Conservation (phyloP, 2,113 vertebrate species). For the Cryptomyrus ogoouensis region DNA sequence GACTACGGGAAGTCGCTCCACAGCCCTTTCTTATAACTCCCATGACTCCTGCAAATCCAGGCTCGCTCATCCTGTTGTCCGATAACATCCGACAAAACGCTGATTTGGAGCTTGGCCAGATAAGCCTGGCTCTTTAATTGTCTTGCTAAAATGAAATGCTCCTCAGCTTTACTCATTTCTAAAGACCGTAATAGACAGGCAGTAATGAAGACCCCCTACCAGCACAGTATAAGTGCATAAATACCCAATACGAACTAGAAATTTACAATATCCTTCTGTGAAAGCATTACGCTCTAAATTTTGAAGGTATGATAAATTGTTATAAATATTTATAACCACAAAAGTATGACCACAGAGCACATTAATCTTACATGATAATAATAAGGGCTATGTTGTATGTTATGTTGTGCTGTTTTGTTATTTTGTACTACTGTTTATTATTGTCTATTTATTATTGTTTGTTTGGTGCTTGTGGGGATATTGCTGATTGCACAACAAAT, state of each 20-base stretch:
- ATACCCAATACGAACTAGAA: neutral
- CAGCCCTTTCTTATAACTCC: constrained; percentile 15
- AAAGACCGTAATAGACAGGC: constrained; percentile 25
- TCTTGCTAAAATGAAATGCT: constrained; percentile 34
- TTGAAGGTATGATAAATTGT: constrained; percentile 43
- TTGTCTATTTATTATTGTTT: neutral
- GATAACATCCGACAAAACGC: constrained; percentile 34
- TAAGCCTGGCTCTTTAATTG: constrained; percentile 39
- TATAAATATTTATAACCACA: constrained; percentile 42
- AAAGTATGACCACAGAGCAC: constrained; percentile 44
- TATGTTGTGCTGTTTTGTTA: neutral
- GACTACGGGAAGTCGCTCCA: neutral
- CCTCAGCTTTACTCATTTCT: constrained; percentile 30
- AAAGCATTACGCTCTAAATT: constrained; percentile 31
- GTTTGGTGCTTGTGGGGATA: neutral
- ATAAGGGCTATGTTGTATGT: constrained; percentile 22
- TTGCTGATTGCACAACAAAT: neutral
- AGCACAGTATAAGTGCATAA: neutral
- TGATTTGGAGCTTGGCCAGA: constrained; percentile 34
- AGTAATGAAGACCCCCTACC: neutral
- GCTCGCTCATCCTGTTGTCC: constrained; percentile 33
- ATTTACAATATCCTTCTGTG: constrained; percentile 20
- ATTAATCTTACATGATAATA: constrained; percentile 29
- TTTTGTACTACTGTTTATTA: neutral
- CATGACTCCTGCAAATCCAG: constrained; percentile 38